Conservation (phyloP, 2,113 vertebrate genomes). For the Campylorhamphus procurvoides region DNA sequence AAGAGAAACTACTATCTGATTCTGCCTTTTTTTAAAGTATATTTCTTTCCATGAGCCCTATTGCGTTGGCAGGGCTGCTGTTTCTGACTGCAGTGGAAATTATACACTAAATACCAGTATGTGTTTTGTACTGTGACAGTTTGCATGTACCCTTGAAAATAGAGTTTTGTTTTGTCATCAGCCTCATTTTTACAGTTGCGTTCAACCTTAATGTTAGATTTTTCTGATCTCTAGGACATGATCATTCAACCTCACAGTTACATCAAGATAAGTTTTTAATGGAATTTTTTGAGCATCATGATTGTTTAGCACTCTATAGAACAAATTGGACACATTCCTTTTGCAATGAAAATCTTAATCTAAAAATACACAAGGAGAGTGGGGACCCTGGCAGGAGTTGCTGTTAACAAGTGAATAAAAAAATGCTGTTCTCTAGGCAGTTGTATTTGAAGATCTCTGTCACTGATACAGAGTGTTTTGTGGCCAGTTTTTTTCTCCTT, state of each 20-base stretch:
- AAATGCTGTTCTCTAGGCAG: not conserved
- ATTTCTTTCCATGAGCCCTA: not conserved
- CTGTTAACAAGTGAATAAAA: constrained; percentile 17
- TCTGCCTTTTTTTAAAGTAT: not conserved
- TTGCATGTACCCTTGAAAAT: not conserved
- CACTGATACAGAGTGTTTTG: not conserved
- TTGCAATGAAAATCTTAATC: not conserved
- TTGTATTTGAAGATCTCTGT: not conserved
- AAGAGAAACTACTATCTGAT: not conserved
- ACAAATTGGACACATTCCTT: not conserved
- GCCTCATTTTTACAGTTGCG: not conserved
- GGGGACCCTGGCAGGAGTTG: not conserved
- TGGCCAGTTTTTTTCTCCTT: not conserved
- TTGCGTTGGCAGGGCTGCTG: not conserved
- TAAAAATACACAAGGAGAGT: not conserved
- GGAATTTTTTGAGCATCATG: not conserved
- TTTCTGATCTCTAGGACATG: not conserved
- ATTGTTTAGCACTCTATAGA: not conserved
- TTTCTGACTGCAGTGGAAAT: not conserved
- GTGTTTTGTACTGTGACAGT: not conserved
- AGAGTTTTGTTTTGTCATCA: not conserved
- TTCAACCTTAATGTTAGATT: not conserved
- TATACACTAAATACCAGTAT: not conserved
- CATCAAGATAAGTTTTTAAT: not conserved
- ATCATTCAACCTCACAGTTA: not conserved